Percentiles rank a stretch among this genome's conserved stretches.
Conservation (phyloP, 2,888 invertebrate species). For the Ernsta delagoae region DNA sequence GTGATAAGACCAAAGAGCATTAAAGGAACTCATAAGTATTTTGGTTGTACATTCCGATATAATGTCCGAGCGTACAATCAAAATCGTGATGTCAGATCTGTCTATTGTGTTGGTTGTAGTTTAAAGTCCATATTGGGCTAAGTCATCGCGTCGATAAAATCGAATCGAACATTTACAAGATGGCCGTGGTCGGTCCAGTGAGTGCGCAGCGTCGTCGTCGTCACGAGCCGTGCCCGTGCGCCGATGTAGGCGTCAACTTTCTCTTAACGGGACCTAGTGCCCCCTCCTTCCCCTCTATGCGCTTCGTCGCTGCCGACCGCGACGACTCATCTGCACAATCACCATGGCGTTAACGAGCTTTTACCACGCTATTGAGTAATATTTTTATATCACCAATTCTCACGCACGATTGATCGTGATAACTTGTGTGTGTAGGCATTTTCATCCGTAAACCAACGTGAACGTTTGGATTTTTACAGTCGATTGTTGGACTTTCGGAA, state of each 20-base stretch:
- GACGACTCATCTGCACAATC: slow-evolving; percentile 58
- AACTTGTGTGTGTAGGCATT: background rate
- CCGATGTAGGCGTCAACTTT: slow-evolving; percentile 80
- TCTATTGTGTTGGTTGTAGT: background rate
- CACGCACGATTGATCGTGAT: slow-evolving; percentile 1
- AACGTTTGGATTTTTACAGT: background rate
- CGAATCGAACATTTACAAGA: slow-evolving; percentile 65
- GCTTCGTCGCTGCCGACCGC: slow-evolving; percentile 33
- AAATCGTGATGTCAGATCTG: slow-evolving; percentile 24
- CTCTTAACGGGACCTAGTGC: slow-evolving; percentile 79
- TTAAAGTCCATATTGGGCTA: slow-evolving; percentile 50
- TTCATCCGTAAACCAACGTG: background rate
- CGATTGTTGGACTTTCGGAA: background rate
- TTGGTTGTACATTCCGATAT: background rate
- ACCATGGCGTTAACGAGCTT: slow-evolving; percentile 49
- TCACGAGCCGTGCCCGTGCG: slow-evolving; percentile 60
- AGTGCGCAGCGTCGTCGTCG: slow-evolving; percentile 47
- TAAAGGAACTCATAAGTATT: too few species aligned
- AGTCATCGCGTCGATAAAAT: slow-evolving; percentile 57
- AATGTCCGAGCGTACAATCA: slow-evolving; percentile 7
- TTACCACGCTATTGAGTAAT: slow-evolving; percentile 56
- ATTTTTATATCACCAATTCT: slow-evolving; percentile 30
- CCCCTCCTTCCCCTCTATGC: slow-evolving; percentile 49
- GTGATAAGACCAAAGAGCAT: too few species aligned
- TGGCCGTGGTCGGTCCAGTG: slow-evolving; percentile 56